A percentile compares a stretch with the other conserved stretches of the same genome.
Conservation (phyloP, 2,113 vertebrate species). For the Pyxicephalus adspersus region DNA sequence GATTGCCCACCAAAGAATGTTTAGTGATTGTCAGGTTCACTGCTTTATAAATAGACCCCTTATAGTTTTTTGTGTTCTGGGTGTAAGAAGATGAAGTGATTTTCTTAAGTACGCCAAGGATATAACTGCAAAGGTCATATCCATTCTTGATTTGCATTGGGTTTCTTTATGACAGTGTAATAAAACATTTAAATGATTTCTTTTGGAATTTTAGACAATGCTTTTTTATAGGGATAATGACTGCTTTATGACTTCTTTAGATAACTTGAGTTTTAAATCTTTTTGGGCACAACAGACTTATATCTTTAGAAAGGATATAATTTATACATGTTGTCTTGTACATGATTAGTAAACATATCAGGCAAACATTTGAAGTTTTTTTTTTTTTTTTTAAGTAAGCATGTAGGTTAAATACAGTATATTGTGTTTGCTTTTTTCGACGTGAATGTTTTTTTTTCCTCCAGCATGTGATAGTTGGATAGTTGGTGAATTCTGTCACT, state of each 20-base stretch:
- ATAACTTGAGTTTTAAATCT: not conserved
- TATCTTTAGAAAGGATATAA: not conserved
- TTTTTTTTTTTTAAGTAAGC: not conserved
- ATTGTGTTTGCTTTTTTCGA: not conserved
- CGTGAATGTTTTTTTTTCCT: not conserved
- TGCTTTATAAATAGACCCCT: too few relatives aligned
- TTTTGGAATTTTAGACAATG: constrained; percentile 1
- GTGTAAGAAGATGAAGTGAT: constrained; percentile 13
- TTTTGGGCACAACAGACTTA: not conserved
- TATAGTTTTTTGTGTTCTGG: not conserved
- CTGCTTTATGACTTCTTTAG: constrained; percentile 12
- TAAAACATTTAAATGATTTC: constrained; percentile 21
- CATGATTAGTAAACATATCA: not conserved
- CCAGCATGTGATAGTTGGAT: constrained; percentile 9
- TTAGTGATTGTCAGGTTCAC: too few relatives aligned
- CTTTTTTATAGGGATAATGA: constrained; percentile 26
- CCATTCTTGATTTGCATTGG: constrained; percentile 18
- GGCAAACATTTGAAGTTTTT: not conserved
- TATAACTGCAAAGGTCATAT: constrained; percentile 24
- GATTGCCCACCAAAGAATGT: too few relatives aligned
- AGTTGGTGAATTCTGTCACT: constrained; percentile 23
- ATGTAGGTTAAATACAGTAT: not conserved
- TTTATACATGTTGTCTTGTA: constrained; percentile 1
- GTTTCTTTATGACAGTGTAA: constrained; percentile 16
- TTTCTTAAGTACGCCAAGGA: constrained; percentile 27